Evolutionary conservation across 2,888 invertebrate species (phyloP).

Genomic region (Diaperis boleti): DNA sequence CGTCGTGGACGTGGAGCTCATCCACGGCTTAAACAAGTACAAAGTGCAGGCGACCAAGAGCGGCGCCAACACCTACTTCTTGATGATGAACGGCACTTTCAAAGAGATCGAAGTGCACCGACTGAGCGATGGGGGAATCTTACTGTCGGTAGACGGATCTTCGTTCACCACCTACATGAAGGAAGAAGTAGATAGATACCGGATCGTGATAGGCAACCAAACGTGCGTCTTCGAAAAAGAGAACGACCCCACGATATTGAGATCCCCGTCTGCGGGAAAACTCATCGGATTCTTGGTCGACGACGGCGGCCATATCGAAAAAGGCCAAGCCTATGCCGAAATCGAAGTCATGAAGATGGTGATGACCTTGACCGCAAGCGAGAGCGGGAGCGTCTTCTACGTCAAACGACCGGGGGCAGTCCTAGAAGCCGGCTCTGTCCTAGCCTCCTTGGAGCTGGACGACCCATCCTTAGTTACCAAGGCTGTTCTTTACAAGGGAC

Average conservation of each 20-base stretch:
- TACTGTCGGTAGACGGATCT: conserved; percentile 93
- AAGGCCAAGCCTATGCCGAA: conserved; percentile 95
- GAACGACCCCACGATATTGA: conserved; percentile 94
- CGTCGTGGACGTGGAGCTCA: conserved; percentile 89
- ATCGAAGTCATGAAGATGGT: conserved; percentile 99
- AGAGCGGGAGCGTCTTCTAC: conserved; percentile 90
- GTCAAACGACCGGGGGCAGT: conserved; percentile 92
- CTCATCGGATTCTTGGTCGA: conserved; percentile 90
- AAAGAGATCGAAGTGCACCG: conserved; percentile 95
- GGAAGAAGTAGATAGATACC: conserved; percentile 95
- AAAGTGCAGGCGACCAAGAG: conserved; percentile 91
- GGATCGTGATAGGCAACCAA: conserved; percentile 96
- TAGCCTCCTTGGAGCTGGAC: conserved; percentile 89
- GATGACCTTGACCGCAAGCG: conserved; percentile 92
- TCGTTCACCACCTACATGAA: conserved; percentile 97
- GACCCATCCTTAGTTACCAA: conserved; percentile 91
- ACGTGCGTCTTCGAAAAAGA: conserved; percentile 99
- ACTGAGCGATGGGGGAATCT: conserved; percentile 87
- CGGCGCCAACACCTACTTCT: conserved; percentile 91
- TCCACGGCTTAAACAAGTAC: conserved; percentile 90
- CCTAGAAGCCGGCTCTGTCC: conserved; percentile 87
- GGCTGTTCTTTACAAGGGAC: conserved; percentile 85
- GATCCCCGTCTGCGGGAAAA: conserved; percentile 96
- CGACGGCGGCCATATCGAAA: conserved; percentile 93
- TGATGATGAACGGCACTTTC: conserved; percentile 95